Evolutionary conservation across 2,113 vertebrate species (phyloP).

Genomic region (Xenopus tropicalis): DNA sequence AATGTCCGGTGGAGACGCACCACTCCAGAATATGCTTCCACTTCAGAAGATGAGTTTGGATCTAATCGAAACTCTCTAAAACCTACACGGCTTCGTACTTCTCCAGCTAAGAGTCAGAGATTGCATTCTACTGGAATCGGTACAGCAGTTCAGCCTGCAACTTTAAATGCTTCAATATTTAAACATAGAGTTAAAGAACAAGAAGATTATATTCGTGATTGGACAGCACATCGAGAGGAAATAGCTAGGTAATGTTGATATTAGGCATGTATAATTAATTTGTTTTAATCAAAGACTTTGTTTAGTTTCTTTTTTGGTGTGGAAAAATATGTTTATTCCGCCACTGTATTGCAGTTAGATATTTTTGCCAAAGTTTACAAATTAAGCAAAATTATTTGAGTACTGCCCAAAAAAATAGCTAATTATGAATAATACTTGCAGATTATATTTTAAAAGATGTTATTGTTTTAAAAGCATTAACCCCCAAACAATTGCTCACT

Average conservation of each 20-base stretch:
- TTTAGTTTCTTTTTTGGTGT: too few relatives aligned
- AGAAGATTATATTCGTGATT: slow-evolving; percentile 96
- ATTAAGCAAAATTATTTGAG: too few relatives aligned
- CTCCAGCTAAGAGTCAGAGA: slow-evolving; percentile 78
- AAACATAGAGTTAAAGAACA: slow-evolving; percentile 95
- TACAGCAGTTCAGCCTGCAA: slow-evolving; percentile 49
- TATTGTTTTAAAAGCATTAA: too few relatives aligned
- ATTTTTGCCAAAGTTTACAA: too few relatives aligned
- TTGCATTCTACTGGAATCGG: slow-evolving; percentile 68
- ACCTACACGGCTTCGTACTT: slow-evolving; percentile 81
- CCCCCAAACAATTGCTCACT: too few relatives aligned
- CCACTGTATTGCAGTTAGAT: too few relatives aligned
- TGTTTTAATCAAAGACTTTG: too few relatives aligned
- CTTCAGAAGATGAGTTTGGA: slow-evolving; percentile 97
- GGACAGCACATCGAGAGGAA: slow-evolving; percentile 97
- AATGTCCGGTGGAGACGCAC: slow-evolving; percentile 95
- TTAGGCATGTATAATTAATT: too few relatives aligned
- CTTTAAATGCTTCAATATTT: slow-evolving; percentile 71
- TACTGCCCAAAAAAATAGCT: too few relatives aligned
- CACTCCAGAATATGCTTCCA: slow-evolving; percentile 97
- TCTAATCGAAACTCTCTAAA: slow-evolving; percentile 91
- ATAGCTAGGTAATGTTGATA: slow-evolving; percentile 82
- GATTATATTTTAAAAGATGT: too few relatives aligned
- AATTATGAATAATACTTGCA: too few relatives aligned
- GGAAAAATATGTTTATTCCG: too few relatives aligned